Percentiles rank a stretch among this genome's conserved stretches.
These are phyloP conservation scores for Drosophila miranda DNA, from an alignment of 1,140 invertebrate genomes.

Conservation along the genomic window DNA sequence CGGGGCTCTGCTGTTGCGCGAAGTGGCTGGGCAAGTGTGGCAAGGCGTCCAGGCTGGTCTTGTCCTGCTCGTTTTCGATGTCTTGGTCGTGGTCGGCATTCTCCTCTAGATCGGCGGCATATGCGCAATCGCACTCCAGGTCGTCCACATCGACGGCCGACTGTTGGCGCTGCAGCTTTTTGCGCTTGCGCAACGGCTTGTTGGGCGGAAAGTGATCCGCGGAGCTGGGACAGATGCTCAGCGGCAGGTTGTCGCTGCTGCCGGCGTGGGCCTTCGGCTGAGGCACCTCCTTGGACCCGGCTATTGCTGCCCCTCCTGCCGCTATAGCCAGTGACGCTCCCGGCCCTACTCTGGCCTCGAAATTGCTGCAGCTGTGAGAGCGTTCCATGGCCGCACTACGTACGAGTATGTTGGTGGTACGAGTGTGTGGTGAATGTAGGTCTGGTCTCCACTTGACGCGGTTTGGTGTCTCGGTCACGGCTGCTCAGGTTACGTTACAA, in stretches of 20 bases:
- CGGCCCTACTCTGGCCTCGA: constrained; percentile 35
- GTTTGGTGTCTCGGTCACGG: constrained; percentile 47
- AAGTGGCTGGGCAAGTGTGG: constrained; percentile 3
- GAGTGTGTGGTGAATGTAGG: constrained; percentile 2
- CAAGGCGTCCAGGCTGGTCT: constrained; percentile 7
- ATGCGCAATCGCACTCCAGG: constrained; percentile 45
- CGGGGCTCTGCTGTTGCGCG: constrained; percentile 5
- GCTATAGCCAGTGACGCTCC: not conserved
- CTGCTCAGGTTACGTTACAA: constrained; percentile 57
- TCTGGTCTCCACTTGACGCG: constrained; percentile 10
- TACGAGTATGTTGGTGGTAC: not conserved
- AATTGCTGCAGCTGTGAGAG: constrained; percentile 69
- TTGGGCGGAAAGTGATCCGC: constrained; percentile 55
- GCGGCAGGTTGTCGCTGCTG: constrained; percentile 62
- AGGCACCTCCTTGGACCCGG: constrained; percentile 17
- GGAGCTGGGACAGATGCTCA: constrained; percentile 2
- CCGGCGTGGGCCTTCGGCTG: constrained; percentile 27
- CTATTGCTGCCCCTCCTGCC: not conserved
- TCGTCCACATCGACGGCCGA: constrained; percentile 50
- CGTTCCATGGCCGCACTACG: constrained; percentile 48
- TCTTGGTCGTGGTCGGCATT: constrained; percentile 31
- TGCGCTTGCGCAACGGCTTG: constrained; percentile 63
- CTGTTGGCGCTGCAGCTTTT: constrained; percentile 60
- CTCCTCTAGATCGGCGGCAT: constrained; percentile 72
- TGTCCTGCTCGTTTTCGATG: not conserved